phyloP scores from a whole-genome alignment of 2,113 vertebrate genomes.

The Psittacula cyanocephala region DNA sequence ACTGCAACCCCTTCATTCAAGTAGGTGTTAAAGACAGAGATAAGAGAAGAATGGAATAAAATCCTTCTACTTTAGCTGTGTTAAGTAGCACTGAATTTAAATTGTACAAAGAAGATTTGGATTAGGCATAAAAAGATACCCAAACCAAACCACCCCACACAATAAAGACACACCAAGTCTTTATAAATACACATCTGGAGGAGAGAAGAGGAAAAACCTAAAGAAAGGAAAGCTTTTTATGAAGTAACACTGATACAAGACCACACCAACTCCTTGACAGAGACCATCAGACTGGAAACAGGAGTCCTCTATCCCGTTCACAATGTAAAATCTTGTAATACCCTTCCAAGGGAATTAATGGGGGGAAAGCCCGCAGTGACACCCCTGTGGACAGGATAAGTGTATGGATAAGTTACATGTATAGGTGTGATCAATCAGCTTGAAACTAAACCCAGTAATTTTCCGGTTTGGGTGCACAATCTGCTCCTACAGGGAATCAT shows the following conservation, averaged over 20 bases:
- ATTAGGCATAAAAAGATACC: not conserved
- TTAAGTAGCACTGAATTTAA: not conserved
- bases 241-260: not conserved
- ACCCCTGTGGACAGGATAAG: not conserved
- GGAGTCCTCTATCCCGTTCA: not conserved
- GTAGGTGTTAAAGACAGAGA: not conserved
- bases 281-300: not conserved
- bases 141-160: not conserved
- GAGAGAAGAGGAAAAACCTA: not conserved
- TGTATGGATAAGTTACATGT: fast-evolving
- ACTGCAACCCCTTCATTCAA: not conserved
- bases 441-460: not conserved
- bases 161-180: not conserved
- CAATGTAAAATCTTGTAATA: not conserved
- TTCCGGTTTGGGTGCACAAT: not conserved
- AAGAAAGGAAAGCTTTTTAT: not conserved
- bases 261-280: fast-evolving
- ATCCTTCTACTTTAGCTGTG: not conserved
- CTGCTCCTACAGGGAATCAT: not conserved
- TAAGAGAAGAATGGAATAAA: not conserved
- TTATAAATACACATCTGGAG: not conserved
- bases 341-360: not conserved
- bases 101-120: not conserved
- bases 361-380: not conserved
- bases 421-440: not conserved